A percentile compares a stretch with the other conserved stretches of the same genome.
phyloP scores from a whole-genome alignment of 1,140 invertebrate species.

The Mycetomoellerius zeteki region DNA sequence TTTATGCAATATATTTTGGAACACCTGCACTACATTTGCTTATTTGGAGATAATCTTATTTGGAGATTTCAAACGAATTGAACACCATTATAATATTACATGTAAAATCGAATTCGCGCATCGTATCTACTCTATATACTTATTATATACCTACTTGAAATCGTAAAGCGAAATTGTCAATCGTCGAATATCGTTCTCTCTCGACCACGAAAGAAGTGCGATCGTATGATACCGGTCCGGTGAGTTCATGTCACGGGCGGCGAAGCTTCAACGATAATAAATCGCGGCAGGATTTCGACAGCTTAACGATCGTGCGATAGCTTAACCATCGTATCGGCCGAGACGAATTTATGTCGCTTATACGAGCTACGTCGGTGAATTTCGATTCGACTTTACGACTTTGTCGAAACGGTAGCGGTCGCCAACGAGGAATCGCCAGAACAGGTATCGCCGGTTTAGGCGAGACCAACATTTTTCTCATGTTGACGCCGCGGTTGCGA shows the following conservation, averaged over 20 bases:
- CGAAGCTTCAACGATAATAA: slow-evolving; percentile 70
- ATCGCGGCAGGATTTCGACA: slow-evolving; percentile 68
- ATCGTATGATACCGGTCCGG: not conserved
- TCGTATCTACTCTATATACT: too few relatives aligned
- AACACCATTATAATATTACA: not conserved
- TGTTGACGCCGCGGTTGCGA: not conserved
- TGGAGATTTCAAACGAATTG: not conserved
- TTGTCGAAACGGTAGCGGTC: slow-evolving; percentile 61
- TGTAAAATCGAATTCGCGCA: not conserved
- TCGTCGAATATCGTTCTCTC: not conserved
- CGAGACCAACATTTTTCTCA: slow-evolving; percentile 33
- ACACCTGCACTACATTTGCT: not conserved
- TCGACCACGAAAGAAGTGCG: slow-evolving; percentile 17
- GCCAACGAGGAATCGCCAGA: slow-evolving; percentile 39
- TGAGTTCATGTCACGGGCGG: slow-evolving; percentile 68
- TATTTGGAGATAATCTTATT: not conserved
- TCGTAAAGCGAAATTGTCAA: slow-evolving; percentile 1
- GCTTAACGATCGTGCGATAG: slow-evolving; percentile 74
- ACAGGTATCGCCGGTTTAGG: slow-evolving; percentile 24
- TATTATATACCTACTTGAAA: not conserved
- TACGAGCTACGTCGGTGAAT: slow-evolving; percentile 69
- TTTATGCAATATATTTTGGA: not conserved
- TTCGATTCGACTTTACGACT: slow-evolving; percentile 74
- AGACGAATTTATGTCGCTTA: slow-evolving; percentile 74
- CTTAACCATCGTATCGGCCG: slow-evolving; percentile 59